phyloP scores from a whole-genome alignment of 2,113 vertebrate genomes.

The Smithornis capensis region DNA sequence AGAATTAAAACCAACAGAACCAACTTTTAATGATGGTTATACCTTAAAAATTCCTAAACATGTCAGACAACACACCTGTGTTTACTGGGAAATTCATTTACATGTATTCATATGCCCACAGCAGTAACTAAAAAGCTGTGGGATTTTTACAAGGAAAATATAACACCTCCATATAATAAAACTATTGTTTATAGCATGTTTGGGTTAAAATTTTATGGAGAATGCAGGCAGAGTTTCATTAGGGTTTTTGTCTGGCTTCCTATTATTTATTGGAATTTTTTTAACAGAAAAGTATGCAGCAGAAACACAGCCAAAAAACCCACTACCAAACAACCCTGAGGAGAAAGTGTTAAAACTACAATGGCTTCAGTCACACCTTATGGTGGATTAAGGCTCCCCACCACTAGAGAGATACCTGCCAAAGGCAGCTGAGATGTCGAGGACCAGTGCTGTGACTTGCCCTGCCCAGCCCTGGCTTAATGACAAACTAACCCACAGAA shows the following conservation, averaged over 20 bases:
- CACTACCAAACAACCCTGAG: neutral
- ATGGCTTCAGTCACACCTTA: neutral
- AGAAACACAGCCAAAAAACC: neutral
- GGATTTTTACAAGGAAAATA: neutral
- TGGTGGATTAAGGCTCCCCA: neutral
- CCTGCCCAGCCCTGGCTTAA: neutral
- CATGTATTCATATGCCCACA: neutral
- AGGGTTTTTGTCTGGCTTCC: accelerated
- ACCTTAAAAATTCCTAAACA: neutral
- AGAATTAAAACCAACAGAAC: neutral
- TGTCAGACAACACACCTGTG: neutral
- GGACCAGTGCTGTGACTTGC: neutral
- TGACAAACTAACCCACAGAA: neutral
- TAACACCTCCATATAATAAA: neutral
- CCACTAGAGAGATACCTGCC: neutral
- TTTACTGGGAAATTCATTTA: neutral
- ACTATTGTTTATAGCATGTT: accelerated
- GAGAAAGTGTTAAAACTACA: neutral
- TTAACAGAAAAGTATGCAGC: neutral
- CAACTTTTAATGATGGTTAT: neutral
- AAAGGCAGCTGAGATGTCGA: neutral
- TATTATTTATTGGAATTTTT: neutral
- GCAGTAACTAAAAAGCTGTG: neutral
- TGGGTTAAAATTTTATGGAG: neutral
- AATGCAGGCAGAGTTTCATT: neutral